These are phyloP conservation scores for Epistrophe grossulariae DNA, from an alignment of 2,888 invertebrate species.

Conservation along the genomic window DNA sequence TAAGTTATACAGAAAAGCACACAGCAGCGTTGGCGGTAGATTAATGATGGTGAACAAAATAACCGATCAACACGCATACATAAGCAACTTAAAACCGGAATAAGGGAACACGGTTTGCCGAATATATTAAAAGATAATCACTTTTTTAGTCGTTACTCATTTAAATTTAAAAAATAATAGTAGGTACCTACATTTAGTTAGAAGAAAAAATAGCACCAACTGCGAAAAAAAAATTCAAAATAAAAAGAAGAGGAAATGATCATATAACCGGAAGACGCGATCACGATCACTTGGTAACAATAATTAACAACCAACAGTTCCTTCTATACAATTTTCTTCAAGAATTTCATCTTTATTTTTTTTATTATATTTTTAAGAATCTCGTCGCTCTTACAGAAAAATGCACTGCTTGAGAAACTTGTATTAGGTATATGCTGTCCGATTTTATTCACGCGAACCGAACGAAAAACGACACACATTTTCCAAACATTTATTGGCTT, in stretches of 20 bases:
- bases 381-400: background rate
- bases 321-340: constrained; percentile 25
- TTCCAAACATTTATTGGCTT: constrained; percentile 46
- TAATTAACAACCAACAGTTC: constrained; percentile 21
- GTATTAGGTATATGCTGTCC: background rate
- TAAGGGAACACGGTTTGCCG: constrained; percentile 22
- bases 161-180: constrained; percentile 30
- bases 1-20: constrained; percentile 54
- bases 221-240: constrained; percentile 10
- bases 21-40: constrained; percentile 67
- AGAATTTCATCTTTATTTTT: constrained; percentile 28
- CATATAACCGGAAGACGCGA: constrained; percentile 66
- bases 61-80: constrained; percentile 55
- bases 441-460: constrained; percentile 7
- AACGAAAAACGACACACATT: constrained; percentile 38
- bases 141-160: constrained; percentile 39
- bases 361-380: background rate
- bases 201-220: constrained; percentile 9
- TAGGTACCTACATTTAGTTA: constrained; percentile 1
- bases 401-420: constrained; percentile 26
- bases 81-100: constrained; percentile 53
- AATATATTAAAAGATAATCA: constrained; percentile 41
- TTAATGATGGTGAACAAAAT: constrained; percentile 60
- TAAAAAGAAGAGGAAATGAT: constrained; percentile 53
- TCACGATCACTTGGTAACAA: constrained; percentile 68